These are phyloP conservation scores for Acanthopagrus latus DNA, from an alignment of 2,797 vertebrate genomes.

Conservation along the genomic window DNA sequence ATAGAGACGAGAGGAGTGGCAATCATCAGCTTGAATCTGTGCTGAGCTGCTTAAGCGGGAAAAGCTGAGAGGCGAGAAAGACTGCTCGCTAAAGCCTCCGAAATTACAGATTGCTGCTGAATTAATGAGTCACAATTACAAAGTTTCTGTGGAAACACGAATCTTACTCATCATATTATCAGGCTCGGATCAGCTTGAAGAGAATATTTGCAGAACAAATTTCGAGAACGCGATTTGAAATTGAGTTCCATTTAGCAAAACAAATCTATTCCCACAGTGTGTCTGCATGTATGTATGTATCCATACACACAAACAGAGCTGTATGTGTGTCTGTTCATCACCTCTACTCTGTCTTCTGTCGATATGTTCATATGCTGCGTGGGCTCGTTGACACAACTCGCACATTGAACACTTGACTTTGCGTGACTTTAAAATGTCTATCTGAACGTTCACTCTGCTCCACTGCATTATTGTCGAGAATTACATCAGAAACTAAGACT, in stretches of 20 bases:
- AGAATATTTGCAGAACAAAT: constrained; percentile 2
- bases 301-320: too few species aligned
- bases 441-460: constrained; percentile 31
- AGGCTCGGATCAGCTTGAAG: constrained; percentile 19
- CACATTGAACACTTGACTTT: background rate
- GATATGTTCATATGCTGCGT: background rate
- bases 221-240: background rate
- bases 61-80: constrained; percentile 20
- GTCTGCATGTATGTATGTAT: too few species aligned
- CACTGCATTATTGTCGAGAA: constrained; percentile 41
- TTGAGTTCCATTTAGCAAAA: background rate
- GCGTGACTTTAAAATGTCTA: background rate
- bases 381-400: background rate
- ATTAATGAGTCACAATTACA: constrained; percentile 36
- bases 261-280: background rate
- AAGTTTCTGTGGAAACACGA: constrained; percentile 33
- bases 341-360: background rate
- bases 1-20: constrained; percentile 4
- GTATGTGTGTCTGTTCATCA: background rate
- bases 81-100: constrained; percentile 14
- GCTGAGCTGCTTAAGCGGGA: constrained; percentile 35
- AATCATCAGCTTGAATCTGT: constrained; percentile 38
- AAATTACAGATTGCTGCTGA: constrained; percentile 26
- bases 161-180: constrained; percentile 18
- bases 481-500: constrained; percentile 45